These are phyloP conservation scores for Xylophagus ater DNA, from an alignment of 2,888 invertebrate genomes.

Conservation along the genomic window DNA sequence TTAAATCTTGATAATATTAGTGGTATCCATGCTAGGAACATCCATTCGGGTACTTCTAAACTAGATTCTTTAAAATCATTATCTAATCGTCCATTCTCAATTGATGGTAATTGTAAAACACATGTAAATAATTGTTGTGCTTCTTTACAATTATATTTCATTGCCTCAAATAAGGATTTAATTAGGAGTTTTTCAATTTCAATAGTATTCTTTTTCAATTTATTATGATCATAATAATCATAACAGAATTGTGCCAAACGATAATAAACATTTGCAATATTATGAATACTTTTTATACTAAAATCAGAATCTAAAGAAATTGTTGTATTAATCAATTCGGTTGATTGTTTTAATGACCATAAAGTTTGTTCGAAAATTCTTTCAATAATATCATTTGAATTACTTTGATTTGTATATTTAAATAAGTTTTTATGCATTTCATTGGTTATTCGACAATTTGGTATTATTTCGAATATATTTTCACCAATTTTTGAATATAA, in stretches of 20 bases:
- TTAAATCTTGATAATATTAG: constrained; percentile 43
- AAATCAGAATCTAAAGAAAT: background rate
- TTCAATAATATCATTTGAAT: constrained; percentile 7
- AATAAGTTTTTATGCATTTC: constrained; percentile 4
- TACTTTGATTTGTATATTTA: background rate
- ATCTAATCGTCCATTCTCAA: constrained; percentile 13
- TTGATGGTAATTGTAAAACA: constrained; percentile 38
- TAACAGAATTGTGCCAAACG: constrained; percentile 37
- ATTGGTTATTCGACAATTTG: background rate
- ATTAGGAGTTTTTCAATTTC: constrained; percentile 25
- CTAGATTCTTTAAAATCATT: constrained; percentile 13
- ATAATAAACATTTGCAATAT: constrained; percentile 29
- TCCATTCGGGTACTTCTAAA: constrained; percentile 48
- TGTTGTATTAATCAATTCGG: background rate
- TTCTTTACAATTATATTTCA: constrained; percentile 47
- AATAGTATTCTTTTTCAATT: background rate
- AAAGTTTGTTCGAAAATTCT: constrained; percentile 13
- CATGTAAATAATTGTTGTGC: constrained; percentile 54
- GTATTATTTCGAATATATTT: constrained; percentile 10
- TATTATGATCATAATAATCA: constrained; percentile 21
- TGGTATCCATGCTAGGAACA: constrained; percentile 57
- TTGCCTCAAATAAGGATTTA: constrained; percentile 44
- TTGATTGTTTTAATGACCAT: constrained; percentile 12
- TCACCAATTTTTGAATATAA: constrained; percentile 16
- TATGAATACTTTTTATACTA: background rate